These are phyloP conservation scores for Parnassius mnemosyne DNA, from an alignment of 2,888 invertebrate genomes.

Conservation along the genomic window DNA sequence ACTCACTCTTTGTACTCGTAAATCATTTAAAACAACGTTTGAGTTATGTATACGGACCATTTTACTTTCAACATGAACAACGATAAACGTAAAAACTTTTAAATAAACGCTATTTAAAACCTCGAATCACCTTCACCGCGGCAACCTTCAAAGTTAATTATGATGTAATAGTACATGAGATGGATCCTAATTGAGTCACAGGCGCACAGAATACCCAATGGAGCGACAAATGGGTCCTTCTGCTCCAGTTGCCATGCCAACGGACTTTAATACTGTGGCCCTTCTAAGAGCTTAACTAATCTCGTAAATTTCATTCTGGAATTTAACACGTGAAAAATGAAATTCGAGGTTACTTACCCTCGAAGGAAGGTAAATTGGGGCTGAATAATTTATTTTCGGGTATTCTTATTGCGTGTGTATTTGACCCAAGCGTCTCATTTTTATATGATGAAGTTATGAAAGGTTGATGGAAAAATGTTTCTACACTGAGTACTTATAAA, in stretches of 20 bases:
- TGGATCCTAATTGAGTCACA: conserved; percentile 56
- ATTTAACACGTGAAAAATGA: conserved; percentile 56
- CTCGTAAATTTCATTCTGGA: conserved; percentile 53
- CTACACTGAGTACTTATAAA: conserved; percentile 2
- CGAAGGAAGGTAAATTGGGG: conserved; percentile 49
- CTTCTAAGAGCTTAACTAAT: conserved; percentile 52
- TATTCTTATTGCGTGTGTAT: conserved; percentile 39
- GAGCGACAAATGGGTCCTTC: conserved; percentile 72
- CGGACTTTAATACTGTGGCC: conserved; percentile 53
- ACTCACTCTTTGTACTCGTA: too few species aligned
- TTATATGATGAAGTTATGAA: conserved; percentile 25
- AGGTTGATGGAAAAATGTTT: conserved; percentile 5
- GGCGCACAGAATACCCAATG: conserved; percentile 59
- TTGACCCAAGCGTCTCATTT: conserved; percentile 29
- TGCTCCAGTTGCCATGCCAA: conserved; percentile 62
- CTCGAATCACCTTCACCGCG: conserved; percentile 7
- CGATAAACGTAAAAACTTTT: background rate
- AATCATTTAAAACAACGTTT: background rate
- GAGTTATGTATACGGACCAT: too few species aligned
- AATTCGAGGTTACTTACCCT: conserved; percentile 53
- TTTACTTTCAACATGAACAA: too few species aligned
- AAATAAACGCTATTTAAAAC: background rate
- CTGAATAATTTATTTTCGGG: conserved; percentile 52
- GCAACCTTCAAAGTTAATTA: conserved; percentile 22
- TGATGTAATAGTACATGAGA: conserved; percentile 18